These are phyloP conservation scores for Trilocha varians DNA, from an alignment of 2,888 invertebrate genomes.

Conservation along the genomic window DNA sequence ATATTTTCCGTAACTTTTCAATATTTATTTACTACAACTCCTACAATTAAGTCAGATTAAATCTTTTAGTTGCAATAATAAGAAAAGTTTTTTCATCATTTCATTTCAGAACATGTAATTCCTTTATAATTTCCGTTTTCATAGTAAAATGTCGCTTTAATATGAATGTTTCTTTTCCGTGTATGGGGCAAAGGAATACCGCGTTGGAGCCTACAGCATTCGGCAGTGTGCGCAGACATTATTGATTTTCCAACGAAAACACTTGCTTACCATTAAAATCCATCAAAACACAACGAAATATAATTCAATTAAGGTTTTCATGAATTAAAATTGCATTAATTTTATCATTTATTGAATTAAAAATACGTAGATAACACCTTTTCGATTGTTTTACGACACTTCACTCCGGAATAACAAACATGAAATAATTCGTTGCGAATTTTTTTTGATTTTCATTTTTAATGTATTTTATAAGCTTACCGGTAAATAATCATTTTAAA, in stretches of 20 bases:
- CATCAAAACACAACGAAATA: background rate
- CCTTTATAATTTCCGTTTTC: too few relatives aligned
- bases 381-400: conserved; percentile 2
- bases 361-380: conserved; percentile 1
- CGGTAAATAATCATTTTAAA: conserved; percentile 13
- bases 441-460: background rate
- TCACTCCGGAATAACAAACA: conserved; percentile 5
- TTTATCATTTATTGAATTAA: background rate
- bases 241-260: conserved; percentile 54
- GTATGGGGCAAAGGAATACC: background rate
- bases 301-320: conserved; percentile 1
- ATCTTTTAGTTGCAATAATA: too few relatives aligned
- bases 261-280: conserved; percentile 15
- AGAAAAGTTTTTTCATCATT: too few relatives aligned
- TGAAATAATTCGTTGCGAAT: background rate
- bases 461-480: conserved; percentile 12
- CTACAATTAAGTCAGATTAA: too few relatives aligned
- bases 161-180: background rate
- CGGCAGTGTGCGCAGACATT: conserved; percentile 50
- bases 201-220: conserved; percentile 11
- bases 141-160: background rate
- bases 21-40: too few relatives aligned
- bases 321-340: background rate
- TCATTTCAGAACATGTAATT: too few relatives aligned
- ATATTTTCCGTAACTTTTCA: too few relatives aligned